phyloP scores from a whole-genome alignment of 2,888 invertebrate species.

The Drosophila setosimentum region DNA sequence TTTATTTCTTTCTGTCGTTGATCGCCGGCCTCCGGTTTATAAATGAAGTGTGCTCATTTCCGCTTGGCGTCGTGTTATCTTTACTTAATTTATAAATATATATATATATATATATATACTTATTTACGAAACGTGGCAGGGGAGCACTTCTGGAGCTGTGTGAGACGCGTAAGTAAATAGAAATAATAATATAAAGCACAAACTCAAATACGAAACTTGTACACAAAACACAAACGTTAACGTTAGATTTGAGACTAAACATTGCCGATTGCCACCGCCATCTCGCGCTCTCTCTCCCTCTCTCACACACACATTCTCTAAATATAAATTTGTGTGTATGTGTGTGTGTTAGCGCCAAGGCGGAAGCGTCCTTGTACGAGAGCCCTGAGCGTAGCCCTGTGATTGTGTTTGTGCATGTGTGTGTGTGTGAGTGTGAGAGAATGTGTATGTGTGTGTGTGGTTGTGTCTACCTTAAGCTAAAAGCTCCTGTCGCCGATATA shows the following conservation, averaged over 20 bases:
- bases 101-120: background rate
- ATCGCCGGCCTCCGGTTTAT: slow-evolving; percentile 57
- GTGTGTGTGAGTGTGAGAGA: slow-evolving; percentile 1
- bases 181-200: slow-evolving; percentile 62
- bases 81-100: slow-evolving; percentile 27
- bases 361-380: slow-evolving; percentile 73
- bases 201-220: slow-evolving; percentile 64
- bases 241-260: slow-evolving; percentile 72
- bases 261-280: slow-evolving; percentile 45
- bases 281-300: background rate
- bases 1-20: slow-evolving; percentile 29
- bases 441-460: slow-evolving; percentile 5
- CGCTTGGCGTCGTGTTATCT: slow-evolving; percentile 30
- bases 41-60: slow-evolving; percentile 62
- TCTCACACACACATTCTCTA: background rate
- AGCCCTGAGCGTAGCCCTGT: slow-evolving; percentile 58
- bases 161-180: slow-evolving; percentile 60
- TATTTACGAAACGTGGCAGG: slow-evolving; percentile 32
- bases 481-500: slow-evolving; percentile 46
- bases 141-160: slow-evolving; percentile 24
- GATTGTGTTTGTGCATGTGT: slow-evolving; percentile 4
- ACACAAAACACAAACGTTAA: slow-evolving; percentile 69
- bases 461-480: slow-evolving; percentile 33
- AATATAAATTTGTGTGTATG: slow-evolving; percentile 14
- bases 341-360: slow-evolving; percentile 46